Base-by-base conservation (phyloP, 2,113 vertebrate genomes). In the Myrmecophaga tridactyla region DNA sequence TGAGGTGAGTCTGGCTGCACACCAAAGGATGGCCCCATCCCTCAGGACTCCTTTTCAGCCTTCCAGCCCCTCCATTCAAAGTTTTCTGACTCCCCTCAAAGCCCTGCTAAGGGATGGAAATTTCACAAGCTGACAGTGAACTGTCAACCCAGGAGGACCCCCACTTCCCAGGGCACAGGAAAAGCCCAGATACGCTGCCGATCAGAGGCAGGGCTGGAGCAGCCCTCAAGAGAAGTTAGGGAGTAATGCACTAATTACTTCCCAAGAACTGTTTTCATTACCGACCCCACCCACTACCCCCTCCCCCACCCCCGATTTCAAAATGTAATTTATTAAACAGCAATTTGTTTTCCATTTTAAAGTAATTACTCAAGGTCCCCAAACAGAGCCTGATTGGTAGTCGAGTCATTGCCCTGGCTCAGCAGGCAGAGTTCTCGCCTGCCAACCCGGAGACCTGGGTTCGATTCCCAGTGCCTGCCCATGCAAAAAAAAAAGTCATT, bases 301-400 rank as follows among this genome's bases (percentile, higher is more conserved):
- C 23, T 43, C 46, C 58, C 36, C 78, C 18, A 10, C 11, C 72
- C 62, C 2, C 41, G 9, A 60, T 90, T 94, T 85, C 85, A 95
- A 96, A 36, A 81, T 34, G 41, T 80, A 84, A 67, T 92, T 63
- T 73, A 94, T 23, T 82, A 89, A 73, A 56, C 4, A 85, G 36
- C 27, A 77, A 80, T 92, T 53, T 93, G 73, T 69, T 84, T 88
- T 85, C 81, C 72, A 63, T 53, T 80, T 75, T 65, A 39, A 94
- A 94, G 76, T 84, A 84, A 88, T 46, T 76, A 75, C 41, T 89
- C 76, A 81, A 89, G 82, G 34, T 6, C 65, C 51, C 81, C 58
- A 73, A n/a, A 92, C 84, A 93, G 48, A 90, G 60, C 36, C 39
- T 51, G 51, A 86, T 25, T 46, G 53, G 72, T 13, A 85, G 29